Evolutionary conservation across 2,888 invertebrate species (phyloP).

Genomic region (Muschampia plurimacula): DNA sequence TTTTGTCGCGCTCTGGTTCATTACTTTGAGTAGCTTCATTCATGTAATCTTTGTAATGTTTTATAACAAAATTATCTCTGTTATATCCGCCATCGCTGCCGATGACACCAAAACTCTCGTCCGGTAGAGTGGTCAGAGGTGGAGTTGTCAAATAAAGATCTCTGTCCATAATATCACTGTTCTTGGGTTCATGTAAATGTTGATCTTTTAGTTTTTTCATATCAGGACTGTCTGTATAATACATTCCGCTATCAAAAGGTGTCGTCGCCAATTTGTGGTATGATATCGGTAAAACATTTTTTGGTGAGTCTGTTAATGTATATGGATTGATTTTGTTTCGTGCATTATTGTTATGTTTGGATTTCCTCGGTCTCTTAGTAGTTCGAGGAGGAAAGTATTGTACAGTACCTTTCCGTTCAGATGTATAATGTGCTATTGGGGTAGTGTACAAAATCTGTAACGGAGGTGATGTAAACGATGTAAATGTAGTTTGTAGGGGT

Average conservation of each 20-base stretch:
- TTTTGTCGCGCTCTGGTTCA: conserved; percentile 4
- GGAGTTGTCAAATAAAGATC: conserved; percentile 53
- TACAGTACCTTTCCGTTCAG: conserved; percentile 68
- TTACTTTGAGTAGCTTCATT: conserved; percentile 11
- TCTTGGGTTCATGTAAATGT: conserved; percentile 30
- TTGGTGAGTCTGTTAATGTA: conserved; percentile 49
- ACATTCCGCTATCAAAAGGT: conserved; percentile 19
- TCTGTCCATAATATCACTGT: conserved; percentile 30
- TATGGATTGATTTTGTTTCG: conserved; percentile 60
- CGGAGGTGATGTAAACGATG: conserved; percentile 43
- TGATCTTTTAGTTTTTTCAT: conserved; percentile 9
- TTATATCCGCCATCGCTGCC: conserved; percentile 56
- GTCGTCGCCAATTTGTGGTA: conserved; percentile 44
- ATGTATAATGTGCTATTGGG: conserved; percentile 47
- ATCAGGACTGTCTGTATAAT: conserved; percentile 19
- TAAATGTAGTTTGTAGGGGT: conserved; percentile 40
- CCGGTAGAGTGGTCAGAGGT: conserved; percentile 47
- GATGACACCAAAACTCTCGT: conserved; percentile 45
- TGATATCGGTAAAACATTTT: conserved; percentile 44
- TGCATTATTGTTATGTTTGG: conserved; percentile 57
- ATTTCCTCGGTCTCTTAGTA: conserved; percentile 54
- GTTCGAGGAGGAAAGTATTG: conserved; percentile 75
- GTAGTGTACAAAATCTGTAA: conserved; percentile 48
- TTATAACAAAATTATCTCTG: conserved; percentile 67
- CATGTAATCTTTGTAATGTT: conserved; percentile 63